Percentiles rank a stretch among this genome's conserved stretches.
Evolutionary conservation across 2,797 vertebrate species (phyloP).

Genomic region (Rhynchonycteris naso): DNA sequence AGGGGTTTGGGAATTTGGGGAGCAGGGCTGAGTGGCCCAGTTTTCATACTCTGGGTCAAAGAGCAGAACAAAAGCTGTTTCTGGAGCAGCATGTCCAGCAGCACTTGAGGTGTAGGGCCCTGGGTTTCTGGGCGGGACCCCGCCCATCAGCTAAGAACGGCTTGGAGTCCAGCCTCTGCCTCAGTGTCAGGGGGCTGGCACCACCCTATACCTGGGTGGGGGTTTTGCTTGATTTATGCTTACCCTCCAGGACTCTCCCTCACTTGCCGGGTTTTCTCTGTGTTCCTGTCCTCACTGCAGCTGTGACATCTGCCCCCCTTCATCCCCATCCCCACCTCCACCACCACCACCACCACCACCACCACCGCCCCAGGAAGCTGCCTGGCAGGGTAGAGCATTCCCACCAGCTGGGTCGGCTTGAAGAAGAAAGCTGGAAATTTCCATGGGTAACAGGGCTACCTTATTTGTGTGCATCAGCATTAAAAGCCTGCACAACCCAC

Average conservation of each 20-base stretch:
- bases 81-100: neutral
- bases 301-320: neutral
- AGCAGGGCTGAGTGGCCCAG: neutral
- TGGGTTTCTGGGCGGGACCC: neutral
- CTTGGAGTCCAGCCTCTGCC: neutral
- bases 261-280: neutral
- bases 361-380: neutral
- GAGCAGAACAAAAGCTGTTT: neutral
- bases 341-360: no score
- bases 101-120: neutral
- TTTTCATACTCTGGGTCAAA: neutral
- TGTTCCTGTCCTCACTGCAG: rapidly evolving
- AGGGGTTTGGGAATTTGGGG: neutral
- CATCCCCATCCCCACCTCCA: no score
- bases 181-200: neutral
- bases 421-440: neutral
- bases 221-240: neutral
- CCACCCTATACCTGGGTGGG: neutral
- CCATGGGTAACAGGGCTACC: neutral
- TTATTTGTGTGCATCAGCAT: neutral
- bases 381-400: neutral
- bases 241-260: neutral
- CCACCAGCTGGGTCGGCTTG: neutral
- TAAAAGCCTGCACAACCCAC: neutral
- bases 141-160: neutral